Conservation (phyloP, 2,888 invertebrate species). For the Drosophila ezoana region DNA sequence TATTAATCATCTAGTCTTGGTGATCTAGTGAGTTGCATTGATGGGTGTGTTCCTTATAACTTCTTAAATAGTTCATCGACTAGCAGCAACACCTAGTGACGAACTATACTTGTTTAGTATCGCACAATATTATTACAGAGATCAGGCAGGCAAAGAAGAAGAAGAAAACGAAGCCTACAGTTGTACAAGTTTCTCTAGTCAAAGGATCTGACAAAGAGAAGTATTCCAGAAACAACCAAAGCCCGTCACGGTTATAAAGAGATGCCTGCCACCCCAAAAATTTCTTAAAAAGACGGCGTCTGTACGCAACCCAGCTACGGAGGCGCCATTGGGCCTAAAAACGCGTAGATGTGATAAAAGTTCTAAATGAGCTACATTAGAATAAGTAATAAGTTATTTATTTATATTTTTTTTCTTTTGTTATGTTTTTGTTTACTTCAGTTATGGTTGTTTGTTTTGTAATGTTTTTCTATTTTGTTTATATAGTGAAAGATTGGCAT, state of each 20-base stretch:
- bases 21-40: too few species aligned
- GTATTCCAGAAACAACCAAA: slow-evolving; percentile 68
- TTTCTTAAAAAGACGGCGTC: not conserved
- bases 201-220: slow-evolving; percentile 72
- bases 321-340: slow-evolving; percentile 63
- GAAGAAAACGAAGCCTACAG: slow-evolving; percentile 10
- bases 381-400: slow-evolving; percentile 17
- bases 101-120: too few species aligned
- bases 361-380: too few species aligned
- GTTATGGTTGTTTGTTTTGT: not conserved
- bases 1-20: too few species aligned
- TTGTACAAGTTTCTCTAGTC: slow-evolving; percentile 26
- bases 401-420: not conserved
- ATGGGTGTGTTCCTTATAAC: too few species aligned
- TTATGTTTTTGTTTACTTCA: not conserved
- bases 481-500: not conserved
- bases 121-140: too few species aligned
- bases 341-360: slow-evolving; percentile 35
- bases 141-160: slow-evolving; percentile 4
- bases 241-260: slow-evolving; percentile 31
- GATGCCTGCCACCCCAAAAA: not conserved
- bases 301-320: slow-evolving; percentile 39
- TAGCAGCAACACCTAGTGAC: too few species aligned
- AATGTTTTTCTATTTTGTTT: slow-evolving; percentile 8
- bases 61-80: too few species aligned